phyloP scores from a whole-genome alignment of 2,797 vertebrate species.

The Dicrostonyx torquatus region DNA sequence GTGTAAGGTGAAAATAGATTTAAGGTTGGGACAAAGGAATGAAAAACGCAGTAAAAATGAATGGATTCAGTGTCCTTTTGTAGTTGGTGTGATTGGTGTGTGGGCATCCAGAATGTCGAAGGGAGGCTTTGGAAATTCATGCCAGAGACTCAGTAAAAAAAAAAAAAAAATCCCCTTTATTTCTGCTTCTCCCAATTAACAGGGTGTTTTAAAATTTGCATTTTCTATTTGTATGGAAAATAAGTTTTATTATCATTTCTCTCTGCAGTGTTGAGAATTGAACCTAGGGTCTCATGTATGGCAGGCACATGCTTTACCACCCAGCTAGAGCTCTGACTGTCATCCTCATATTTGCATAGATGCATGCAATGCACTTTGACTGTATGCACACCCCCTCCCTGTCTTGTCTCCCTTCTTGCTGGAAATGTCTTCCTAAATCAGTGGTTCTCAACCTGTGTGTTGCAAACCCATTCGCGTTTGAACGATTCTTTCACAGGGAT shows the following conservation, averaged over 20 bases:
- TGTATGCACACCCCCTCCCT: rapidly evolving
- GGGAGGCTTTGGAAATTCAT: background rate
- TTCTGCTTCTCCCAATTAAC: background rate
- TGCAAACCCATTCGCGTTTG: background rate
- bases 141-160: background rate
- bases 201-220: background rate
- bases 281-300: background rate
- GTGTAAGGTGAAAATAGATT: background rate
- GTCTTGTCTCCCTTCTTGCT: background rate
- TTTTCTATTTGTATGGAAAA: background rate
- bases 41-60: background rate
- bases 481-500: background rate
- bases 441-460: background rate
- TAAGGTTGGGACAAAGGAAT: background rate
- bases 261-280: background rate
- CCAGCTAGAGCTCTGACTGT: background rate
- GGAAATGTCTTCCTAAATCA: background rate
- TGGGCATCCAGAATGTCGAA: background rate
- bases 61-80: background rate
- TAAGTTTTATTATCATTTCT: background rate
- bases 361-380: background rate
- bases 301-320: background rate
- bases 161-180: background rate
- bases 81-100: background rate
- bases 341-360: background rate